These are phyloP conservation scores for Chorisops tibialis DNA, from an alignment of 2,888 invertebrate species.

Conservation along the genomic window DNA sequence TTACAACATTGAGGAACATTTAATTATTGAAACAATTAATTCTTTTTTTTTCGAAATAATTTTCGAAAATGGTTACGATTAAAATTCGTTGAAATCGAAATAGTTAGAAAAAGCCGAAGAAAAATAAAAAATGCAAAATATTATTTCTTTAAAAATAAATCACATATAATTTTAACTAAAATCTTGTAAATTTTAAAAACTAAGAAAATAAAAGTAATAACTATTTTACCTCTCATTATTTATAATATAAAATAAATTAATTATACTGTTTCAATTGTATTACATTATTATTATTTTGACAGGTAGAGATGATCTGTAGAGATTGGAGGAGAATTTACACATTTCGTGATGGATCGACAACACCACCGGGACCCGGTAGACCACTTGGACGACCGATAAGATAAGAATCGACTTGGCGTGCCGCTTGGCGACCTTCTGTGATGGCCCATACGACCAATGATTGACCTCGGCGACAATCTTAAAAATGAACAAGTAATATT, in stretches of 20 bases:
- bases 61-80: no score
- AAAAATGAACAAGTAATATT: neutral
- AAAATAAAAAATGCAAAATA: conserved; percentile 15
- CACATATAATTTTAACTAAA: conserved; percentile 22
- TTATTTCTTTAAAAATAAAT: conserved; percentile 4
- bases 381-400: conserved; percentile 70
- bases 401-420: conserved; percentile 85
- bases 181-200: conserved; percentile 5
- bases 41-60: no score
- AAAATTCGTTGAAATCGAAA: no score
- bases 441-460: conserved; percentile 99
- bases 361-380: conserved; percentile 90
- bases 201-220: conserved; percentile 13
- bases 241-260: conserved; percentile 19
- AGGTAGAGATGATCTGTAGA: conserved; percentile 9
- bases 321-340: conserved; percentile 20
- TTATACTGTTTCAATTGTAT: neutral
- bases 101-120: neutral
- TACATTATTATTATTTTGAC: conserved; percentile 6
- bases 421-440: conserved; percentile 96
- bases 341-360: conserved; percentile 55
- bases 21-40: no score
- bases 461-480: conserved; percentile 98
- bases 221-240: neutral
- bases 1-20: no score